phyloP scores from a whole-genome alignment of 1,140 invertebrate genomes.

The Hesperophylax magnus region DNA sequence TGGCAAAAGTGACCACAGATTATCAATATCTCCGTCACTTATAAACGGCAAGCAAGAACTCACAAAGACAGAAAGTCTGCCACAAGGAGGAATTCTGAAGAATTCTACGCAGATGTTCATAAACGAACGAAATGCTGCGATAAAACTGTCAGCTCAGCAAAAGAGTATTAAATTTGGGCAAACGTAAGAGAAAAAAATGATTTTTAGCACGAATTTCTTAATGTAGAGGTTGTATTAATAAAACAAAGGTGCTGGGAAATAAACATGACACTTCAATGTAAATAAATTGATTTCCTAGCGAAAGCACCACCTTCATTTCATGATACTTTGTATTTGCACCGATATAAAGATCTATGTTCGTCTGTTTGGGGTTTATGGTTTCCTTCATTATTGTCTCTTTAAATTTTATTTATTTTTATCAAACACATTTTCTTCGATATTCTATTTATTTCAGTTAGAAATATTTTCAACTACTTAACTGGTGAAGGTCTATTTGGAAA shows the following conservation, averaged over 20 bases:
- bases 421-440: too few species aligned
- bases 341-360: neutral
- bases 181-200: conserved; percentile 62
- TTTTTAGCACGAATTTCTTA: conserved; percentile 33
- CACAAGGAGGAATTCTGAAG: conserved; percentile 63
- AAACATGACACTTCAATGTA: conserved; percentile 34
- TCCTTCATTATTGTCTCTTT: neutral
- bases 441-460: too few species aligned
- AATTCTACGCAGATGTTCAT: conserved; percentile 57
- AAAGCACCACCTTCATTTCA: neutral
- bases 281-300: conserved; percentile 5
- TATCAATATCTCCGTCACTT: conserved; percentile 30
- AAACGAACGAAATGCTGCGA: conserved; percentile 53
- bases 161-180: conserved; percentile 67
- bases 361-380: neutral
- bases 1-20: conserved; percentile 57
- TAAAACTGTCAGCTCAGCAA: conserved; percentile 61
- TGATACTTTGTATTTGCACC: neutral
- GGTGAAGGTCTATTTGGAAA: too few species aligned
- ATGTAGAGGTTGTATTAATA: conserved; percentile 26
- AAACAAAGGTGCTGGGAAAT: conserved; percentile 21
- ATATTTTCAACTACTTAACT: too few species aligned
- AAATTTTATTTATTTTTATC: neutral
- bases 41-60: conserved; percentile 53
- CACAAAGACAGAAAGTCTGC: conserved; percentile 54